Evolutionary conservation across 1,140 invertebrate genomes (phyloP).

Genomic region (Himalopsyche phryganea): DNA sequence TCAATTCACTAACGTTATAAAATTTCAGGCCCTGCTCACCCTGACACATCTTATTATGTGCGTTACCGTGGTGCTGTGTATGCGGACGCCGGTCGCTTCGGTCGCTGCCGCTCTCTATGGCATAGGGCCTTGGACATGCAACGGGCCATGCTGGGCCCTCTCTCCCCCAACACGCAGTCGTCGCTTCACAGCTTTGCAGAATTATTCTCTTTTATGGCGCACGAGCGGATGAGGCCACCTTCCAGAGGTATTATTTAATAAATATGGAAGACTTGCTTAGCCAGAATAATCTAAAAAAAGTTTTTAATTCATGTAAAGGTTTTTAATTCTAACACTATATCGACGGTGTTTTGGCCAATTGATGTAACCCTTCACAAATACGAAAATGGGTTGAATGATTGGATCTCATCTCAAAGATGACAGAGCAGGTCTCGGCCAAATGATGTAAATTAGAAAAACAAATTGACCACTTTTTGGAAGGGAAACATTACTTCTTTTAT

Average conservation of each 20-base stretch:
- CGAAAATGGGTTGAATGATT: too few species aligned
- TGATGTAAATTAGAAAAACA: too few species aligned
- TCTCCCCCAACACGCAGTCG: slow-evolving; percentile 92
- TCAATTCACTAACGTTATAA: too few species aligned
- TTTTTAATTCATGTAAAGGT: background rate
- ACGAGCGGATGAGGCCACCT: slow-evolving; percentile 64
- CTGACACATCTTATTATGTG: slow-evolving; percentile 95
- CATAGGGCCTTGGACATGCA: slow-evolving; percentile 97
- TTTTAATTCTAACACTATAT: background rate
- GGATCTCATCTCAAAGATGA: too few species aligned
- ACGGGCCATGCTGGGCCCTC: slow-evolving; percentile 85
- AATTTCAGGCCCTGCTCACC: slow-evolving; percentile 78
- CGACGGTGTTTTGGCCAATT: too few species aligned
- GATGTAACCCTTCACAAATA: background rate
- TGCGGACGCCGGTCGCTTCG: slow-evolving; percentile 90
- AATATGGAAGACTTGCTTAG: background rate
- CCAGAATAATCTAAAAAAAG: background rate
- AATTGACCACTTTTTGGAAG: too few species aligned
- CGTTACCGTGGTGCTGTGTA: slow-evolving; percentile 90
- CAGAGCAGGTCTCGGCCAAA: too few species aligned
- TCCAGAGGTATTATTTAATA: slow-evolving; percentile 48
- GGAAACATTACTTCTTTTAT: too few species aligned
- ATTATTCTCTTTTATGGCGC: slow-evolving; percentile 92
- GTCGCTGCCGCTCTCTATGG: slow-evolving; percentile 89
- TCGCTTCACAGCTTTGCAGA: slow-evolving; percentile 91